These are phyloP conservation scores for Drosophila koepferae DNA, from an alignment of 2,888 invertebrate genomes.

Conservation along the genomic window DNA sequence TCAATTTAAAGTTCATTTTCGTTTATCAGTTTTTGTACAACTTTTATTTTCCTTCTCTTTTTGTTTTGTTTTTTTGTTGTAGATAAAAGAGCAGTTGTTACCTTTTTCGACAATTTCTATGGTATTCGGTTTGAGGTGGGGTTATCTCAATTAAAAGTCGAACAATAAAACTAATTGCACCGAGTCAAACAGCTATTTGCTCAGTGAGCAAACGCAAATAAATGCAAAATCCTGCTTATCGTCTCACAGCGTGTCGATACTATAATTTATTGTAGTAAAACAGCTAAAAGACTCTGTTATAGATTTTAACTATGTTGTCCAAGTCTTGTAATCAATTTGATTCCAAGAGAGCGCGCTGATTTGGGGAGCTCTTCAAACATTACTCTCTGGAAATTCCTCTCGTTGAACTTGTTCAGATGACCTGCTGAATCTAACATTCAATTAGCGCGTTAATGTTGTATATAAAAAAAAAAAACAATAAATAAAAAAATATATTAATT, in stretches of 20 bases:
- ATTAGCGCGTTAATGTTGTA: conserved; percentile 59
- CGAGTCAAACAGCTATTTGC: conserved; percentile 30
- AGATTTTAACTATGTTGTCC: not conserved
- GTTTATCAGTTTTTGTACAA: conserved; percentile 49
- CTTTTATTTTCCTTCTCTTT: conserved; percentile 16
- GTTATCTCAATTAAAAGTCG: conserved; percentile 24
- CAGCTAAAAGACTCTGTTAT: no score
- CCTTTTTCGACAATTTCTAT: conserved; percentile 44
- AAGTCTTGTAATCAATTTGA: no score
- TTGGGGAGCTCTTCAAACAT: not conserved
- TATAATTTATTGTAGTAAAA: not conserved
- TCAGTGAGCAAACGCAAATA: conserved; percentile 13
- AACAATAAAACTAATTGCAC: conserved; percentile 30
- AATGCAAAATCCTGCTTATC: conserved; percentile 1
- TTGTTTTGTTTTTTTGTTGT: not conserved
- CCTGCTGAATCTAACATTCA: conserved; percentile 47
- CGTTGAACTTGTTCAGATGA: conserved; percentile 30
- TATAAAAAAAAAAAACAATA: not conserved
- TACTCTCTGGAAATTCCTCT: conserved; percentile 18
- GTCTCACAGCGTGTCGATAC: conserved; percentile 2
- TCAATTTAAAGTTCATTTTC: conserved; percentile 62
- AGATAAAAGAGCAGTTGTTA: conserved; percentile 45
- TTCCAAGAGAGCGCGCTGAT: not conserved
- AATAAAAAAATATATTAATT: no score
- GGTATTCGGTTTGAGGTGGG: conserved; percentile 45